These are phyloP conservation scores for Sarcophaga bullata DNA, from an alignment of 1,140 invertebrate genomes.

Conservation along the genomic window DNA sequence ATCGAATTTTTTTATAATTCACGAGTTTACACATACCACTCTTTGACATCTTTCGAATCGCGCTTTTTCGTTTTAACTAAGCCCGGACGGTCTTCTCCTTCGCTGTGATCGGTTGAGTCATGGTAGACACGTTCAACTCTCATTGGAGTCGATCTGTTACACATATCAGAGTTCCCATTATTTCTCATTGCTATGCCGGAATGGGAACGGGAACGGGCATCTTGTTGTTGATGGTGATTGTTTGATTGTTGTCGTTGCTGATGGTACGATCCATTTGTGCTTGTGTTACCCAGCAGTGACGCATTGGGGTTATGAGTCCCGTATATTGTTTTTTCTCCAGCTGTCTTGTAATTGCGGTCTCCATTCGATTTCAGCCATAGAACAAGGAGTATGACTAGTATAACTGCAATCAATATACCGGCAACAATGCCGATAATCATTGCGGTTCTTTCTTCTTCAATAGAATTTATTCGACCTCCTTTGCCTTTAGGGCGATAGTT, in stretches of 20 bases:
- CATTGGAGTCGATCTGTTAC: slow-evolving; percentile 56
- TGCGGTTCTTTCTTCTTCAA: slow-evolving; percentile 77
- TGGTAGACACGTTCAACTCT: slow-evolving; percentile 45
- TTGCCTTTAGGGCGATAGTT: slow-evolving; percentile 64
- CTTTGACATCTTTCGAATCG: slow-evolving; percentile 89
- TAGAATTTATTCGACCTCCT: slow-evolving; percentile 75
- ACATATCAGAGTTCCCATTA: slow-evolving; percentile 58
- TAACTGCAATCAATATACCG: slow-evolving; percentile 89
- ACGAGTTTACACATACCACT: slow-evolving; percentile 82
- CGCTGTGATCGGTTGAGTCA: slow-evolving; percentile 45
- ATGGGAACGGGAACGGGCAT: slow-evolving; percentile 35
- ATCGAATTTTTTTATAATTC: background rate
- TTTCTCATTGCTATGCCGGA: slow-evolving; percentile 48
- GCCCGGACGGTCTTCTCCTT: slow-evolving; percentile 60
- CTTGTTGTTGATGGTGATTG: slow-evolving; percentile 17
- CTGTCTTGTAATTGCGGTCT: slow-evolving; percentile 90
- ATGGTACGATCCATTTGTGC: slow-evolving; percentile 64
- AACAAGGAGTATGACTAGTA: slow-evolving; percentile 89
- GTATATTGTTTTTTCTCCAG: slow-evolving; percentile 80
- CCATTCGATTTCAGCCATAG: slow-evolving; percentile 85
- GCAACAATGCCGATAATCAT: slow-evolving; percentile 91
- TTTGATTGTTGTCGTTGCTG: slow-evolving; percentile 62
- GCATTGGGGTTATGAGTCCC: slow-evolving; percentile 80
- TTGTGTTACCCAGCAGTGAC: slow-evolving; percentile 72
- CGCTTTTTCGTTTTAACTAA: slow-evolving; percentile 75